Conservation (phyloP, 2,113 vertebrate species). For the Lophura nycthemera region DNA sequence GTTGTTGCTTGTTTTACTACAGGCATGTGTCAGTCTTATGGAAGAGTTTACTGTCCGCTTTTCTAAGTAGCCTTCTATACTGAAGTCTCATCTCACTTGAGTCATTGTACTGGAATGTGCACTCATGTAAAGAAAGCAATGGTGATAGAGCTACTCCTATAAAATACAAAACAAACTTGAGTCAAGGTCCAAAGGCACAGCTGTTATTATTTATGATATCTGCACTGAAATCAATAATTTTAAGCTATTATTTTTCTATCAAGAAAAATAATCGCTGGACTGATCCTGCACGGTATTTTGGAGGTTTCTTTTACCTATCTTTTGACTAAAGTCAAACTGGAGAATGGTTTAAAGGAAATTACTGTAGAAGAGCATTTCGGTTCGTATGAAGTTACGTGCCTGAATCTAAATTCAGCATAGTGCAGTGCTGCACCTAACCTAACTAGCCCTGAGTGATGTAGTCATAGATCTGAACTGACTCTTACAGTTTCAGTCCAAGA, state of each 20-base stretch:
- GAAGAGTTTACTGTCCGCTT: slow-evolving; percentile 38
- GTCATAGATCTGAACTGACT: not conserved
- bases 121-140: not conserved
- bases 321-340: not conserved
- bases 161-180: slow-evolving; percentile 6
- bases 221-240: slow-evolving; percentile 22
- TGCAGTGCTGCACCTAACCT: not conserved
- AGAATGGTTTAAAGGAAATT: not conserved
- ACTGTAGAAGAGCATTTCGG: not conserved
- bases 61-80: not conserved
- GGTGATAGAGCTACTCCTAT: not conserved
- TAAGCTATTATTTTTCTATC: slow-evolving; percentile 4
- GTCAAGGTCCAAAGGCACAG: not conserved
- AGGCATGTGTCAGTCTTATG: not conserved
- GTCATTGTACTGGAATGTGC: not conserved
- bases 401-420: not conserved
- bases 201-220: slow-evolving; percentile 15
- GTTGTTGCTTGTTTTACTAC: slow-evolving; percentile 2
- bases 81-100: not conserved
- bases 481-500: not conserved
- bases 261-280: not conserved
- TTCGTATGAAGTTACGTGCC: not conserved
- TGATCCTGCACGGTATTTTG: not conserved
- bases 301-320: not conserved
- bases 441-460: not conserved